Base-by-base conservation (phyloP, 2,888 invertebrate genomes). In the Drosophila meridiana region DNA sequence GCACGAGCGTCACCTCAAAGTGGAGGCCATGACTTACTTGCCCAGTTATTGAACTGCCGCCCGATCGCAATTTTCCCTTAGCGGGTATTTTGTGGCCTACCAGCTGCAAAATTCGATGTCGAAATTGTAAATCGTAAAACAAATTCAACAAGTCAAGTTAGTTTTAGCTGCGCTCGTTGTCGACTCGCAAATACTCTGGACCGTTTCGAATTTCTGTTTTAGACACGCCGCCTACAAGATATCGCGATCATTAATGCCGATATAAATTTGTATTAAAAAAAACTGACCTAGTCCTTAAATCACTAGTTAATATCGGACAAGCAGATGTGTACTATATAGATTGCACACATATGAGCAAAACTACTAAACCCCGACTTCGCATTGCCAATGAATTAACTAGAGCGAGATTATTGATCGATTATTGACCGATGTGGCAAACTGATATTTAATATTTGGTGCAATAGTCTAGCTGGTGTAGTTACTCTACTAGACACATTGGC, bases 1-100 rank as follows among this genome's bases (percentile, higher is more conserved):
- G 97, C 0, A 97, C 92, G 95, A 97, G 95, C 2, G 97, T 97
- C 68, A 97, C 92, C 93, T 97, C 97, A 57, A 93, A 93, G 65
- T 93, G 93, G 34, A 93, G 86, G 28, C 93, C 93, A 38, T 91
- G 83, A 28, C 90, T 91, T 14, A 91, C 85, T 32, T 87, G 84
- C 0, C 93, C 93, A 5, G 93, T 93, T 30, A 90, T 75, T 14
- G 93, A 93, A 42, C 84, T 83, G 20, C 93, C 93, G 43, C 97
- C 97, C 5, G 96, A 95, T 73, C 96, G 95, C 0, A 96, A 95
- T 40, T 95, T 93, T 57, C 97, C 97, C 57, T 96, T 96, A 13
- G 96, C 95, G 83, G 96, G 96, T 84, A 97, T 96, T 34, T 95
- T 94, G 90, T 97, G 96, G 0, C 96, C 96, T 5, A 97, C 97